Evolutionary conservation across 2,888 invertebrate genomes (phyloP).

Genomic region (Amiota communis): DNA sequence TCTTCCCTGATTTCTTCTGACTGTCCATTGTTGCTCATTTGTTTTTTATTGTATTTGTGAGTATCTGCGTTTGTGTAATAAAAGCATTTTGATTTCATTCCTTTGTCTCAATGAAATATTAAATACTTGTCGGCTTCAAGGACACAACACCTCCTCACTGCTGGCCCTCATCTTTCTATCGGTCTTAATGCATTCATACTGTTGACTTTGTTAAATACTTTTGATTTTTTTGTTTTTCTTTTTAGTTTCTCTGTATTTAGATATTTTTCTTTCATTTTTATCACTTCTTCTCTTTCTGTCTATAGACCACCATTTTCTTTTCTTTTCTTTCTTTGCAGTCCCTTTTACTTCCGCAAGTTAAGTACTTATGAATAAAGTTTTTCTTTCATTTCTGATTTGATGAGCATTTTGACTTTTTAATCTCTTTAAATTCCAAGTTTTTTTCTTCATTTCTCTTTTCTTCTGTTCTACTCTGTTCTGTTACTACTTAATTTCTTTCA

Average conservation of each 20-base stretch:
- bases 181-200: slow-evolving; percentile 30
- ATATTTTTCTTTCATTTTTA: neutral
- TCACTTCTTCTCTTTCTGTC: neutral
- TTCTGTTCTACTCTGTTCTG: too few relatives aligned
- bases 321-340: neutral
- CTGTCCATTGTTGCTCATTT: too few relatives aligned
- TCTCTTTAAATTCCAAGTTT: neutral
- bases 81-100: slow-evolving; percentile 59
- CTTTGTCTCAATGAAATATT: slow-evolving; percentile 48
- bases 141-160: slow-evolving; percentile 11
- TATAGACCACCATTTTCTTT: neutral
- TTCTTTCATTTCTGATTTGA: slow-evolving; percentile 15
- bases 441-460: neutral
- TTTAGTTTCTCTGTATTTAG: neutral
- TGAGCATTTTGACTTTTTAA: slow-evolving; percentile 26
- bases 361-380: slow-evolving; percentile 23
- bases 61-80: neutral
- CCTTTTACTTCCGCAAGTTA: slow-evolving; percentile 21
- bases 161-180: slow-evolving; percentile 7
- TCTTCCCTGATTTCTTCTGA: too few relatives aligned
- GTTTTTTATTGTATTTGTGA: too few relatives aligned
- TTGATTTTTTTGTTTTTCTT: slow-evolving; percentile 36
- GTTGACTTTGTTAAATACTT: slow-evolving; percentile 62
- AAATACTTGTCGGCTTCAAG: slow-evolving; percentile 37
- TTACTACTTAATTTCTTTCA: slow-evolving; percentile 1